Percentiles rank a stretch among this genome's conserved stretches.
Evolutionary conservation across 2,888 invertebrate genomes (phyloP).

Genomic region (Sialis fuliginosa): DNA sequence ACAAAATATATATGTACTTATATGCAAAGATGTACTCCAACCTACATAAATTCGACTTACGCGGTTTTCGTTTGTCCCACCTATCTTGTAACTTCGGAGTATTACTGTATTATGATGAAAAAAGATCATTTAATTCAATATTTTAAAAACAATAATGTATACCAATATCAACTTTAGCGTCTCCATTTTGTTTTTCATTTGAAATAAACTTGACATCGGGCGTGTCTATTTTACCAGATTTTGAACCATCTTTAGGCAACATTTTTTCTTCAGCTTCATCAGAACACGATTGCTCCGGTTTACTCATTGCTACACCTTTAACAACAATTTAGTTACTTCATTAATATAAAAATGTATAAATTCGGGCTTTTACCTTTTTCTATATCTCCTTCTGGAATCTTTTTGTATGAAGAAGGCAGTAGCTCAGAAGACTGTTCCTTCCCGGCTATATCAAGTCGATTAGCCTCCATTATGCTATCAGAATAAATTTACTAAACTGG

Average conservation of each 20-base stretch:
- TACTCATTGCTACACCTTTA: conserved; percentile 22
- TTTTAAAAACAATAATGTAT: conserved; percentile 11
- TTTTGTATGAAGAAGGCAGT: conserved; percentile 29
- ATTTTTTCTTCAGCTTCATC: conserved; percentile 59
- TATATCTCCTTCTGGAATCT: conserved; percentile 37
- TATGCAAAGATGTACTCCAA: too few species aligned
- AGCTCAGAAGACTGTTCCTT: conserved; percentile 15
- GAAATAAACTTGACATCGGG: conserved; percentile 60
- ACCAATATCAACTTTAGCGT: conserved; percentile 75
- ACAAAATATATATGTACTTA: too few species aligned
- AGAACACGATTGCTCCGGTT: conserved; percentile 21
- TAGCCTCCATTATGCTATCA: conserved; percentile 23
- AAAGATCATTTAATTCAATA: too few species aligned
- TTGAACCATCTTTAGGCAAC: conserved; percentile 38
- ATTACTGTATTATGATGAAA: too few species aligned
- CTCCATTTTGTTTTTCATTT: conserved; percentile 64
- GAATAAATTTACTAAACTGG: too few species aligned
- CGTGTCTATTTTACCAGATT: conserved; percentile 37
- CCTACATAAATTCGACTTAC: too few species aligned
- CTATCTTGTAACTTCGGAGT: too few species aligned
- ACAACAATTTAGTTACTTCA: conserved; percentile 2
- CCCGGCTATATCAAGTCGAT: conserved; percentile 24
- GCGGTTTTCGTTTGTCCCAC: too few species aligned
- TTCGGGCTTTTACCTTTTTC: conserved; percentile 23
- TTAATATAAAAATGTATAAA: conserved; percentile 5